These are phyloP conservation scores for Oscheius sp. DNA, from an alignment of 2,888 invertebrate genomes.

Conservation along the genomic window DNA sequence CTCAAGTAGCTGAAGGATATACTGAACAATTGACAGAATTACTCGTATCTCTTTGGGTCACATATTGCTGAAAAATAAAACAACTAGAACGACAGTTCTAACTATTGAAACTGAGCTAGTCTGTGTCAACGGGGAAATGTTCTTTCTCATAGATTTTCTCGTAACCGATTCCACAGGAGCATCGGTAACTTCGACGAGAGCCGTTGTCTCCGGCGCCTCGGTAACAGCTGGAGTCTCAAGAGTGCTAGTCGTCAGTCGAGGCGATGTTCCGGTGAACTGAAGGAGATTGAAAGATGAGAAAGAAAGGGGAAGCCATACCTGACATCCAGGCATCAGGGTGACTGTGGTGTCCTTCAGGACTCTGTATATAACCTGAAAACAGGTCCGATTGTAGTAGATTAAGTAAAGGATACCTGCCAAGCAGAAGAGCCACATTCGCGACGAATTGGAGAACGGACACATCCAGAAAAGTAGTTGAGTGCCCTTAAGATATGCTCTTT, in stretches of 20 bases:
- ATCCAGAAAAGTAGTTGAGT: conserved; percentile 38
- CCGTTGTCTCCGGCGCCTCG: conserved; percentile 11
- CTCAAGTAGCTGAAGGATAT: neutral
- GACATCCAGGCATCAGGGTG: conserved; percentile 72
- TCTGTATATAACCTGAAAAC: conserved; percentile 65
- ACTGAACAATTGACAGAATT: neutral
- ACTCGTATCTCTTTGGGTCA: conserved; percentile 24
- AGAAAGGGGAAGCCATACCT: neutral
- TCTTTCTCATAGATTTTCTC: conserved; percentile 37
- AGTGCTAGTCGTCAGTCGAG: conserved; percentile 23
- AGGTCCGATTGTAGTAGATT: conserved; percentile 12
- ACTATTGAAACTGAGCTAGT: neutral
- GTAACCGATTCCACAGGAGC: conserved; percentile 3
- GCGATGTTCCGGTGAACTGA: conserved; percentile 62
- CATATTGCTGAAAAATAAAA: neutral
- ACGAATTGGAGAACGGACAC: conserved; percentile 35
- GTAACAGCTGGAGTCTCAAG: conserved; percentile 5
- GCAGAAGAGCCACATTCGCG: conserved; percentile 45
- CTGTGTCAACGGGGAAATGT: conserved; percentile 30
- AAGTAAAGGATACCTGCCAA: conserved; percentile 47
- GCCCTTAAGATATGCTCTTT: conserved; percentile 15
- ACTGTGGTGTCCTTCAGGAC: conserved; percentile 72
- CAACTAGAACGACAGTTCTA: neutral
- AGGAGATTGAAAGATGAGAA: too few species aligned
- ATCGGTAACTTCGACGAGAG: neutral